These are phyloP conservation scores for Xerus rutilus DNA, from an alignment of 2,797 vertebrate genomes.

Conservation along the genomic window DNA sequence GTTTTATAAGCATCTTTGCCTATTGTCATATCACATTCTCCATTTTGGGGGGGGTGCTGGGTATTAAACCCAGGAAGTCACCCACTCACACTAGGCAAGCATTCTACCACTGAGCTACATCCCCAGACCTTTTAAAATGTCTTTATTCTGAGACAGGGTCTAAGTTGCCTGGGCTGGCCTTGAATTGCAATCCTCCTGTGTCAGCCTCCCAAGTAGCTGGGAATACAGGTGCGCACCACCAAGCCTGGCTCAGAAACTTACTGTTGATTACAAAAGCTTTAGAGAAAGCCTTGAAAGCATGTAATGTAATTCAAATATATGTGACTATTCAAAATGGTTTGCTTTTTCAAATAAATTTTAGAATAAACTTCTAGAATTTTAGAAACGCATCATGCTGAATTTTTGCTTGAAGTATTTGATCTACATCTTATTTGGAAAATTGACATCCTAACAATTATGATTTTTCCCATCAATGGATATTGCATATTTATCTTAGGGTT, in stretches of 20 bases:
- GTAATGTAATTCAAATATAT: background rate
- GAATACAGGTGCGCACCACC: background rate
- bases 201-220: too few relatives aligned
- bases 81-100: too few relatives aligned
- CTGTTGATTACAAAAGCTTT: background rate
- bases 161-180: too few relatives aligned
- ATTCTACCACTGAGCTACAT: too few relatives aligned
- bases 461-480: background rate
- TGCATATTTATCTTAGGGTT: background rate
- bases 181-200: too few relatives aligned
- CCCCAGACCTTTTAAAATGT: too few relatives aligned
- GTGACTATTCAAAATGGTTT: background rate
- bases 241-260: background rate
- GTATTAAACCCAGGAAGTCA: too few relatives aligned
- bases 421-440: background rate
- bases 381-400: background rate
- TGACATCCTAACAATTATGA: background rate
- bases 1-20: background rate
- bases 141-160: too few relatives aligned
- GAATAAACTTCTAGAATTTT: background rate
- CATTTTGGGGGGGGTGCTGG: background rate
- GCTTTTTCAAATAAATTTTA: background rate
- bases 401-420: slow-evolving; percentile 15
- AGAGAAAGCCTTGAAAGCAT: background rate
- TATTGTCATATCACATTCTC: background rate